Evolutionary conservation across 1,140 invertebrate genomes (phyloP).

Genomic region (Macrobrachium nipponense): DNA sequence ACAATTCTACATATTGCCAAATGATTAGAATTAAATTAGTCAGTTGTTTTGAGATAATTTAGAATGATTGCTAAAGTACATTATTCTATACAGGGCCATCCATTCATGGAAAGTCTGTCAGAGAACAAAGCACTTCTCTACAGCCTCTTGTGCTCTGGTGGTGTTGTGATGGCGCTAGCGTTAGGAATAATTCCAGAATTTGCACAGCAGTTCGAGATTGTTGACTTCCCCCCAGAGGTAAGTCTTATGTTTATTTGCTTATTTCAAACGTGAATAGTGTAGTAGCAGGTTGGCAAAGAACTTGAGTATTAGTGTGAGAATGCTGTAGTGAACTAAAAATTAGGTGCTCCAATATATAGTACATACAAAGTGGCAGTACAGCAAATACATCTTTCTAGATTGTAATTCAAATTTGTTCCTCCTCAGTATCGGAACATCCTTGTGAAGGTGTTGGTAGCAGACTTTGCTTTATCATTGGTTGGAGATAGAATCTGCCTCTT

Average conservation of each 20-base stretch:
- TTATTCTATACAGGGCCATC: conserved; percentile 83
- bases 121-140: conserved; percentile 94
- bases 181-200: conserved; percentile 83
- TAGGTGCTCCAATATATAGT: no score
- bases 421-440: conserved; percentile 85
- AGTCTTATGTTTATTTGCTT: conserved; percentile 67
- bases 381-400: not conserved
- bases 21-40: not conserved
- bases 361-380: not conserved
- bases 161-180: conserved; percentile 81
- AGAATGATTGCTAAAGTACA: not conserved
- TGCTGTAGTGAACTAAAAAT: no score
- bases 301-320: no score
- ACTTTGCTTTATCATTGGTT: conserved; percentile 85
- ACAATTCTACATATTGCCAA: no score
- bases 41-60: no score
- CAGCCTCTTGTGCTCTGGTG: conserved; percentile 82
- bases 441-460: conserved; percentile 81
- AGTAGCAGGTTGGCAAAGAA: not conserved
- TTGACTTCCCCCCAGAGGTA: conserved; percentile 87
- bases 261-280: conserved; percentile 2
- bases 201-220: conserved; percentile 86
- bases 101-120: conserved; percentile 96
- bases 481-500: conserved; percentile 88
- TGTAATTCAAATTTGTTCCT: not conserved